Conservation (phyloP, 2,113 vertebrate species). For the Pseudopodoces humilis region DNA sequence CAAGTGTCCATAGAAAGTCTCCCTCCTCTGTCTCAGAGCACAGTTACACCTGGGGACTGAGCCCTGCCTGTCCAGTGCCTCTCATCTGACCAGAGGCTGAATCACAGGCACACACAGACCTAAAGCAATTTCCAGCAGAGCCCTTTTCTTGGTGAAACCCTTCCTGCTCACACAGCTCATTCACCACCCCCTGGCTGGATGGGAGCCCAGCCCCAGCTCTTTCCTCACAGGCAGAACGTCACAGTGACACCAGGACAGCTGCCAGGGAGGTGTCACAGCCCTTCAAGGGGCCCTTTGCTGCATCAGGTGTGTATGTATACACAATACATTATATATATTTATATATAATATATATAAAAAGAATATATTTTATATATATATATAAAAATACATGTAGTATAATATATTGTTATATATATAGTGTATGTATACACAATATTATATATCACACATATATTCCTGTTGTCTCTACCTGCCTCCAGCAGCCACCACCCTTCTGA, state of each 20-base stretch:
- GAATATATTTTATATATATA: too few species aligned
- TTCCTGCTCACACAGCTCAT: background rate
- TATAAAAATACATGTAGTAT: too few species aligned
- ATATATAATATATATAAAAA: too few species aligned
- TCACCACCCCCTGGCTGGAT: background rate
- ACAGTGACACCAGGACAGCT: accelerated
- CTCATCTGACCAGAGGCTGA: background rate
- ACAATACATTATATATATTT: too few species aligned
- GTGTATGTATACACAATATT: too few species aligned
- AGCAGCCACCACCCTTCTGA: background rate
- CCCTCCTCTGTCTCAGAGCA: background rate
- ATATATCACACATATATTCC: background rate
- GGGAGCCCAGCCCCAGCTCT: background rate
- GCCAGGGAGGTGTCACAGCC: background rate
- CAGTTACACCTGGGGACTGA: background rate
- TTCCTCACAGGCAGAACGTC: background rate
- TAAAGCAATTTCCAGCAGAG: background rate
- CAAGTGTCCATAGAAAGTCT: background rate
- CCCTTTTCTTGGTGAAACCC: background rate
- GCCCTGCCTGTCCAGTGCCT: background rate
- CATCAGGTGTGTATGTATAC: background rate
- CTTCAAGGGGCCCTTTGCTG: background rate
- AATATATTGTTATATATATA: too few species aligned
- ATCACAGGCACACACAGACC: background rate
- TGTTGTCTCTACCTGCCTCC: background rate